phyloP scores from a whole-genome alignment of 1,140 invertebrate species.

The Penaeus japonicus region DNA sequence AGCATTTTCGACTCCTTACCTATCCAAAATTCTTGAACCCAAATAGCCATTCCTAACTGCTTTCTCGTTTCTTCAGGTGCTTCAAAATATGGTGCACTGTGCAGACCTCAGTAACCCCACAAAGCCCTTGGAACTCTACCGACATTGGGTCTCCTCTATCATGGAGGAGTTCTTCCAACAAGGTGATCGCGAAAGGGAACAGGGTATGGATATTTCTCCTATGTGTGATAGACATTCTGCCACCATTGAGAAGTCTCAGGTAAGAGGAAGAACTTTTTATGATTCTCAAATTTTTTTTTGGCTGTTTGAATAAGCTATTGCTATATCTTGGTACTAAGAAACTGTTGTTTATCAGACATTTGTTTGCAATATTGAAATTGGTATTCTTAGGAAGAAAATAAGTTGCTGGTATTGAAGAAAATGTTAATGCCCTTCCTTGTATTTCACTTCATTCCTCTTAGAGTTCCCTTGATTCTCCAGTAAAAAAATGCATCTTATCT shows the following conservation, averaged over 20 bases:
- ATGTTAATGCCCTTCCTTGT: neutral
- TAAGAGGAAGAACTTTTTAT: constrained; percentile 60
- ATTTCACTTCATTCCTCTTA: neutral
- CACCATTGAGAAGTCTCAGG: constrained; percentile 97
- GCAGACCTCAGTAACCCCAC: constrained; percentile 98
- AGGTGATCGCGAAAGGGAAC: constrained; percentile 91
- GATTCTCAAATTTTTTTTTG: neutral
- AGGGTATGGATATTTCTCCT: constrained; percentile 93
- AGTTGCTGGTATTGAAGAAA: neutral
- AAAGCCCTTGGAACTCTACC: constrained; percentile 94
- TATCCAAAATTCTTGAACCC: too few relatives aligned
- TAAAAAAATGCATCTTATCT: neutral
- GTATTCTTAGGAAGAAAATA: too few relatives aligned
- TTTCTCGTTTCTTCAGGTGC: constrained; percentile 72
- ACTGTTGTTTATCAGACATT: neutral
- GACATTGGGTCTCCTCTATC: constrained; percentile 88
- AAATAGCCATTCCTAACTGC: neutral
- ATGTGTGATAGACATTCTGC: constrained; percentile 97
- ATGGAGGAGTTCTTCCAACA: constrained; percentile 99
- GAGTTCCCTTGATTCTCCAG: neutral
- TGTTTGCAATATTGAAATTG: too few relatives aligned
- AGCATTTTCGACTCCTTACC: too few relatives aligned
- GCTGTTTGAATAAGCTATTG: neutral
- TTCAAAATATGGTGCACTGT: constrained; percentile 99
- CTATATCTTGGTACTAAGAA: neutral